These are phyloP conservation scores for Heliconius congener DNA, from an alignment of 1,140 invertebrate genomes.

Conservation along the genomic window DNA sequence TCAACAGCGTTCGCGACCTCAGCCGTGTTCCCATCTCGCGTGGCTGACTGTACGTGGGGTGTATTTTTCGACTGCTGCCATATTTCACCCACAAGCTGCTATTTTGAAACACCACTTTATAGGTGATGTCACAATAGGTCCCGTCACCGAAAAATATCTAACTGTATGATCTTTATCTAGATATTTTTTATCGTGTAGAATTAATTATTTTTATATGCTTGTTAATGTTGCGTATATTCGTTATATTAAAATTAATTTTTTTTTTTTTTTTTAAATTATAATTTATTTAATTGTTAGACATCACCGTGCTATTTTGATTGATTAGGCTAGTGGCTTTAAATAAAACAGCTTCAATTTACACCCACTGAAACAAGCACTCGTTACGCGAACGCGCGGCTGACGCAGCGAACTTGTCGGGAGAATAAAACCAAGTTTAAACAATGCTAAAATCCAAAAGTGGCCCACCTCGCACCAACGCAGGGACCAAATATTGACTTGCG, in stretches of 20 bases:
- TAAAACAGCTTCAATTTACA: background rate
- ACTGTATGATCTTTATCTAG: background rate
- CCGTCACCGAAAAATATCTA: background rate
- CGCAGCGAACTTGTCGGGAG: conserved; percentile 1
- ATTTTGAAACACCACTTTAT: conserved; percentile 20
- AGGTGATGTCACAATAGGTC: background rate
- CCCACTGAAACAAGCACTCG: background rate
- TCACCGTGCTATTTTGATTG: no score
- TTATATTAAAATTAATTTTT: no score
- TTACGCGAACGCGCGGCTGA: background rate
- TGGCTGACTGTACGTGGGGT: conserved; percentile 22
- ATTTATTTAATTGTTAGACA: no score
- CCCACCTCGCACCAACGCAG: conserved; percentile 46
- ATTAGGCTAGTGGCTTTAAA: no score
- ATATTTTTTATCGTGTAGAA: background rate
- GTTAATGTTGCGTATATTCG: no score
- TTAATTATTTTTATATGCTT: background rate
- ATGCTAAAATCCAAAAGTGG: conserved; percentile 54
- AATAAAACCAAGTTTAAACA: conserved; percentile 62
- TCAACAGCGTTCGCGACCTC: conserved; percentile 12
- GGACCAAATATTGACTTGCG: conserved; percentile 72
- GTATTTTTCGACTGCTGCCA: conserved; percentile 49
- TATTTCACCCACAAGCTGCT: conserved; percentile 47
- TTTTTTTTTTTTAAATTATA: no score
- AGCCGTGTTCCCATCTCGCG: background rate